Base-by-base conservation (phyloP, 2,888 invertebrate genomes). In the Epinotia bilunana region DNA sequence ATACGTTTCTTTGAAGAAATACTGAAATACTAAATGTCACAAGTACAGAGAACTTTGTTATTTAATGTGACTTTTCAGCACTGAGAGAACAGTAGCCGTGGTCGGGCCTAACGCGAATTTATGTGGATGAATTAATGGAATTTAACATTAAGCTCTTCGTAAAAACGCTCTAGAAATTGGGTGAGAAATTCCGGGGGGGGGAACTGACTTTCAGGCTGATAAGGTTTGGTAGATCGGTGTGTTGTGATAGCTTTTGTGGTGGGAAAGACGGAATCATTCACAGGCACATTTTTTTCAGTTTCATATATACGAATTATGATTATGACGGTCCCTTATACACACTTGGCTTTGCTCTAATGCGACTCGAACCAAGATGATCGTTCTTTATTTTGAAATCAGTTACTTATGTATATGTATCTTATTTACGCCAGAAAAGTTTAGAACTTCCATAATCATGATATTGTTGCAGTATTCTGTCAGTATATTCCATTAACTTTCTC, bases 91-190 rank as follows among this genome's bases (percentile, higher is more conserved):
- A 0, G 39, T 23, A 63, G 76, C 60, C 76, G 68, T 49, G 62
- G 60, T 33, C 82, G 82, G 83, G 80, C 86, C 78, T 85, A 84
- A 86, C 83, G 79, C 78, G 82, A 85, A 88, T 89, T 88, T 86
- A 88, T 86, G 86, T 86, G 85, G 85, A 81, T 77, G 86, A 88
- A 87, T 87, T 88, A 88, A 88, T 87, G 82, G 83, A 84, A 87
- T 89, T 88, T 83, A 86, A 84, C 87, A 84, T 82, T 86, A 85
- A 86, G 83, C 82, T 83, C 79, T 83, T 85, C 84, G 82, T 83
- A 85, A 87, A 88, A 87, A 86, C 73, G 78, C 74, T 70, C 46
- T 53, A 74, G 70, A 71, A 76, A 74, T 74, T 73, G 71, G 55
- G 75, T 72, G 65, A 74, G 74, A 58, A 57, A n/a, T 60, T 72